Evolutionary conservation across 2,888 invertebrate genomes (phyloP), one percentile per base, ranked within the genome.

Genomic region (Electrophaes corylata): DNA sequence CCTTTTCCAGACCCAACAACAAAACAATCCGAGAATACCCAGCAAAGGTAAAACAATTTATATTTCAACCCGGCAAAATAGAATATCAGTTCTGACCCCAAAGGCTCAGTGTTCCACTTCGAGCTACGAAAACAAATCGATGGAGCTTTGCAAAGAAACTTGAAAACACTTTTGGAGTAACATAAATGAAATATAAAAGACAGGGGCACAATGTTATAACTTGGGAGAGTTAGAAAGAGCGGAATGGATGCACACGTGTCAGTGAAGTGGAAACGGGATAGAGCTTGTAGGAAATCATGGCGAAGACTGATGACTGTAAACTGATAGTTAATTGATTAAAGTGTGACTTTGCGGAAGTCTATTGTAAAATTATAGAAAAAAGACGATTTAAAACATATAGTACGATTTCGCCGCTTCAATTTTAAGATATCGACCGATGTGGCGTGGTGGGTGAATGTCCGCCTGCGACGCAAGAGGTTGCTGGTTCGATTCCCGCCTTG

Each of bases 161-260:
- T 66, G 65, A 70, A 75, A 73, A 75, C 73, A 72, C 71, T 76
- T 75, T 70, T 64, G 57, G 70, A 67, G 65, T 63, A 72, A 73
- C 73, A 73, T 76, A 72, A 76, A 75, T 73, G 73, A 75, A 72
- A 76, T 75, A 73, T 72, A 72, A 71, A 69, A 64, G 60, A 65
- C 67, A 60, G 57, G 63, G 62, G 49, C 52, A 60, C 60, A 44
- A 61, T 67, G 63, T 69, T 70, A 67, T 60, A 70, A 69, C 69
- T 71, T 67, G 66, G 57, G 52, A 57, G 62, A 57, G 57, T 51
- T 57, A 31, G 48, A 43, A 33, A 45, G 57, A 72, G 35, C 57
- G 62, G 52, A 73, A 70, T 31, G 62, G 49, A 39, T 2, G 53
- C 53, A 68, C 8, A 57, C 29, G 37, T 45, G 57, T 16, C 10